Evolutionary conservation across 2,113 vertebrate species (phyloP).

Genomic region (Tychaedon coryphoeus): DNA sequence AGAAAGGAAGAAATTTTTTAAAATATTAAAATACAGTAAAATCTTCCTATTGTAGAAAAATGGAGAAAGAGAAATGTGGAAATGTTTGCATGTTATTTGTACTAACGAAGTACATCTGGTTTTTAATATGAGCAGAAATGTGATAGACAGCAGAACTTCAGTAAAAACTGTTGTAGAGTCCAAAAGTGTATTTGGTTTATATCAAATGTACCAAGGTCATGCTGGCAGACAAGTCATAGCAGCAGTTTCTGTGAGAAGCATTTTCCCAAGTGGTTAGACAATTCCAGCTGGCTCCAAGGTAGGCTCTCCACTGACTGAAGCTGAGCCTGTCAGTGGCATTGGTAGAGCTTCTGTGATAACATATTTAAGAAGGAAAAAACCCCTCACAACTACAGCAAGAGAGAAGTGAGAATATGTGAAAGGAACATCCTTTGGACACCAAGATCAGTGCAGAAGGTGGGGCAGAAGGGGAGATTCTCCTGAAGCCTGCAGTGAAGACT

Average conservation of each 20-base stretch:
- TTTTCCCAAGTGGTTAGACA: neutral
- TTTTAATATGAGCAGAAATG: neutral
- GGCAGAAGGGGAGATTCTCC: neutral
- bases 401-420: neutral
- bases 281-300: neutral
- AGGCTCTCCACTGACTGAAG: accelerated
- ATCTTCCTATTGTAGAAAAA: neutral
- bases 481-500: accelerated
- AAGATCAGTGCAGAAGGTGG: neutral
- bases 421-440: neutral
- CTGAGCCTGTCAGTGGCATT: accelerated
- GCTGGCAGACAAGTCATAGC: neutral
- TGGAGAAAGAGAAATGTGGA: neutral
- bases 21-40: neutral
- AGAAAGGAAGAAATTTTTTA: neutral
- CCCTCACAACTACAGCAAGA: neutral
- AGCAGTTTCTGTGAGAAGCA: neutral
- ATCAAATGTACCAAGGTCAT: neutral
- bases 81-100: neutral
- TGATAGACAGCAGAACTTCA: neutral
- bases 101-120: neutral
- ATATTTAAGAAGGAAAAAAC: neutral
- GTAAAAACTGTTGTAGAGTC: neutral
- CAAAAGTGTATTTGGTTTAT: neutral
- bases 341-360: neutral